These are phyloP conservation scores for Micrastur ruficollis DNA, from an alignment of 2,797 vertebrate genomes.

Conservation along the genomic window DNA sequence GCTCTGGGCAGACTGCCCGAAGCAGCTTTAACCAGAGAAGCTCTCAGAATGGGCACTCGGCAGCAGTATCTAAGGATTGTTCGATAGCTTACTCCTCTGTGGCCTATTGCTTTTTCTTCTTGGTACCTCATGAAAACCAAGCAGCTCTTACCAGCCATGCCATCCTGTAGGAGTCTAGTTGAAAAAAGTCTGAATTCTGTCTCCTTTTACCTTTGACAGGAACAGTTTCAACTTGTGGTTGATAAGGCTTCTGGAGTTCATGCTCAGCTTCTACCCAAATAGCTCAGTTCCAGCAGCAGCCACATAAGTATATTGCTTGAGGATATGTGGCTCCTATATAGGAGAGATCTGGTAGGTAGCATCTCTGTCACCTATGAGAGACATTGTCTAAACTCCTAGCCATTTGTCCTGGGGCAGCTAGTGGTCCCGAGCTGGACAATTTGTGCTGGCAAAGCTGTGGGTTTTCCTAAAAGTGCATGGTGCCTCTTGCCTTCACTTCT, in stretches of 20 bases:
- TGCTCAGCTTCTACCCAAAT: background rate
- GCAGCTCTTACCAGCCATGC: background rate
- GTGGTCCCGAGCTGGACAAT: background rate
- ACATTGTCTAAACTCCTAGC: background rate
- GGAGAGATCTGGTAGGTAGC: background rate
- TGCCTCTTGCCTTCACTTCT: background rate
- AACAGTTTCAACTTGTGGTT: background rate
- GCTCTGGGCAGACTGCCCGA: background rate
- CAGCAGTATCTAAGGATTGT: background rate
- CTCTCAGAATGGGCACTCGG: background rate
- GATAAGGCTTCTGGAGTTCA: background rate
- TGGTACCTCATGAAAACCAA: background rate
- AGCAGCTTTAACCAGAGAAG: background rate
- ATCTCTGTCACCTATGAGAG: background rate
- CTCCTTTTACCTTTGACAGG: background rate
- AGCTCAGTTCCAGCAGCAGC: background rate
- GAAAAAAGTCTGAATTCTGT: background rate
- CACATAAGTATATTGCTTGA: background rate
- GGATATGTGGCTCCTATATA: background rate
- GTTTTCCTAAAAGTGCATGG: fast-evolving
- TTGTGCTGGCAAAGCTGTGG: background rate
- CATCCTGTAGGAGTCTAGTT: background rate
- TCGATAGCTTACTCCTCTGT: background rate
- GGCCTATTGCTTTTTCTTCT: background rate
- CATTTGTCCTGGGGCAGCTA: background rate